Conservation (phyloP, 2,888 invertebrate genomes). For the Perithous albicinctus region DNA sequence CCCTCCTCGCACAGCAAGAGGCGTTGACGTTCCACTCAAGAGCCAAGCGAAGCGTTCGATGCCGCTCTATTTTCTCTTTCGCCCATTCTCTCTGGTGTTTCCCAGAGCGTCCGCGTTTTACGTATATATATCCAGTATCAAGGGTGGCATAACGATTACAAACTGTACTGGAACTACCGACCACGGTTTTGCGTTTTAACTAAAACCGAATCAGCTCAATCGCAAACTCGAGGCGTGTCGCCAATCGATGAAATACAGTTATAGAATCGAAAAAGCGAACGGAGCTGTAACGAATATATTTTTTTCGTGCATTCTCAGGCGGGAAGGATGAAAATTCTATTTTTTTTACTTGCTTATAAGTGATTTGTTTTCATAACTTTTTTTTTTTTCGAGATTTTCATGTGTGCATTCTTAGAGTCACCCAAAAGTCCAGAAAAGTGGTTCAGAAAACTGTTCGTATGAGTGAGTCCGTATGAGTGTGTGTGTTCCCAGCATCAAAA, state of each 20-base stretch:
- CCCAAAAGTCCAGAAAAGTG: too few relatives aligned
- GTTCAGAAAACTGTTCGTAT: too few relatives aligned
- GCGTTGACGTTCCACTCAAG: constrained; percentile 64
- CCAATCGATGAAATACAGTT: neutral
- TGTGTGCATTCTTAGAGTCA: too few relatives aligned
- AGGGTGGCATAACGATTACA: neutral
- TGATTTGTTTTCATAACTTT: too few relatives aligned
- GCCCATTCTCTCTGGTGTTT: constrained; percentile 40
- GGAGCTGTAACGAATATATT: neutral
- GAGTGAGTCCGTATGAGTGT: too few relatives aligned
- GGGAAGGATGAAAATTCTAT: too few relatives aligned
- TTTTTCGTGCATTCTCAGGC: too few relatives aligned
- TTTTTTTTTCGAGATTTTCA: too few relatives aligned
- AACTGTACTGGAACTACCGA: constrained; percentile 6
- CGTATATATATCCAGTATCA: neutral
- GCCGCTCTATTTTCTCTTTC: constrained; percentile 67
- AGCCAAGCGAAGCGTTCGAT: constrained; percentile 66
- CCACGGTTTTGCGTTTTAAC: neutral
- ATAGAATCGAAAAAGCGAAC: neutral
- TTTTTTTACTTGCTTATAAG: too few relatives aligned
- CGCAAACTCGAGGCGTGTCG: neutral
- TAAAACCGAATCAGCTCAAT: neutral
- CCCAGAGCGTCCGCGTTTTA: constrained; percentile 40
- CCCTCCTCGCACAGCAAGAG: constrained; percentile 45
- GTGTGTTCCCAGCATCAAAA: too few relatives aligned